phyloP scores from a whole-genome alignment of 2,797 vertebrate genomes.

The Zenarchopterus dispar region DNA sequence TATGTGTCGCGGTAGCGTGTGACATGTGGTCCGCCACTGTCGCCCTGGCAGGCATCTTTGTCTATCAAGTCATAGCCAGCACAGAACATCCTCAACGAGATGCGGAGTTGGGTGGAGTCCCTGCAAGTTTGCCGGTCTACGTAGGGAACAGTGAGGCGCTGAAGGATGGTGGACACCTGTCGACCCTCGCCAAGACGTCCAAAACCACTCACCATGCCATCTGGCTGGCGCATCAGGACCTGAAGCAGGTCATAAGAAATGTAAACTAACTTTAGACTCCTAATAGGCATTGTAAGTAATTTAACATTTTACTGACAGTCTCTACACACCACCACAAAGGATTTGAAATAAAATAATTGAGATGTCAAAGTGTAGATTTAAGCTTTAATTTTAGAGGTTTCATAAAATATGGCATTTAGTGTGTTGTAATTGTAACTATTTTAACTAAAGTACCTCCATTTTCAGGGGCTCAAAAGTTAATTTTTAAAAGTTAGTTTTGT shows the following conservation, averaged over 20 bases:
- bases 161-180: conserved; percentile 76
- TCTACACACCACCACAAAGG: no score
- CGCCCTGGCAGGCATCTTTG: conserved; percentile 93
- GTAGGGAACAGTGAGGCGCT: conserved; percentile 87
- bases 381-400: no score
- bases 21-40: conserved; percentile 94
- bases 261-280: neutral
- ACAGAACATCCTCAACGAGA: conserved; percentile 92
- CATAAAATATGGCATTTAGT: no score
- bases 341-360: no score
- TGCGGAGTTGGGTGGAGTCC: conserved; percentile 83
- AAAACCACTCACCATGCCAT: conserved; percentile 89
- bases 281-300: neutral
- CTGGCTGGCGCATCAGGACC: conserved; percentile 85
- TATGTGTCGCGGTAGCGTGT: conserved; percentile 85
- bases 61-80: conserved; percentile 85
- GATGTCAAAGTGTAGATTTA: no score
- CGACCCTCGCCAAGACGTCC: conserved; percentile 86
- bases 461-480: no score
- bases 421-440: no score
- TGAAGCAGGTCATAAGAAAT: conserved; percentile 4
- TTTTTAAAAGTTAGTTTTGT: no score
- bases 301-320: neutral
- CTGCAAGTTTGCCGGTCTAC: conserved; percentile 85
- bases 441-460: no score